Evolutionary conservation across 2,888 invertebrate species (phyloP).

Genomic region (Tanytarsus gracilentus): DNA sequence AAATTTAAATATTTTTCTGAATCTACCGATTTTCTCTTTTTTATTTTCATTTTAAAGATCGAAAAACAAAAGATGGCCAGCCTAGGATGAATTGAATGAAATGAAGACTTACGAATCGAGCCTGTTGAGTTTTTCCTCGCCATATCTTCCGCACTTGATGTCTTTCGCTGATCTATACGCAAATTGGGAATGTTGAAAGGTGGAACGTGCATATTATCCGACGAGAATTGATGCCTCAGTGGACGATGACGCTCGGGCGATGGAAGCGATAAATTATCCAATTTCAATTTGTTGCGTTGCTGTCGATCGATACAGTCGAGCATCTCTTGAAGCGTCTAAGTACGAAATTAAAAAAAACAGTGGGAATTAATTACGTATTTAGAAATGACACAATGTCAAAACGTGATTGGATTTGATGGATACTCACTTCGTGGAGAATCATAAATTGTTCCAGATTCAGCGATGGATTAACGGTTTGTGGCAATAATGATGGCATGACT

Average conservation of each 20-base stretch:
- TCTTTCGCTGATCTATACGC: constrained; percentile 76
- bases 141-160: constrained; percentile 86
- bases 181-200: constrained; percentile 84
- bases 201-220: constrained; percentile 75
- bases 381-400: neutral
- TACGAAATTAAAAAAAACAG: neutral
- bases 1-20: neutral
- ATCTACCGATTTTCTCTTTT: neutral
- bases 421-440: constrained; percentile 54
- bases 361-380: neutral
- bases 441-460: constrained; percentile 75
- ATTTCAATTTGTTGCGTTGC: constrained; percentile 79
- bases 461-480: constrained; percentile 83
- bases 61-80: neutral
- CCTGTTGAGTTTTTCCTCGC: constrained; percentile 77
- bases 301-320: constrained; percentile 78
- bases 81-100: neutral
- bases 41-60: neutral
- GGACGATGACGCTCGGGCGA: constrained; percentile 68
- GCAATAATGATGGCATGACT: constrained; percentile 85
- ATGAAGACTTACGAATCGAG: constrained; percentile 34
- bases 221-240: constrained; percentile 71
- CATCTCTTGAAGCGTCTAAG: constrained; percentile 81
- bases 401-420: neutral
- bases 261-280: constrained; percentile 66